Base-by-base conservation (phyloP, 2,113 vertebrate species). In the Crotophaga sulcirostris region DNA sequence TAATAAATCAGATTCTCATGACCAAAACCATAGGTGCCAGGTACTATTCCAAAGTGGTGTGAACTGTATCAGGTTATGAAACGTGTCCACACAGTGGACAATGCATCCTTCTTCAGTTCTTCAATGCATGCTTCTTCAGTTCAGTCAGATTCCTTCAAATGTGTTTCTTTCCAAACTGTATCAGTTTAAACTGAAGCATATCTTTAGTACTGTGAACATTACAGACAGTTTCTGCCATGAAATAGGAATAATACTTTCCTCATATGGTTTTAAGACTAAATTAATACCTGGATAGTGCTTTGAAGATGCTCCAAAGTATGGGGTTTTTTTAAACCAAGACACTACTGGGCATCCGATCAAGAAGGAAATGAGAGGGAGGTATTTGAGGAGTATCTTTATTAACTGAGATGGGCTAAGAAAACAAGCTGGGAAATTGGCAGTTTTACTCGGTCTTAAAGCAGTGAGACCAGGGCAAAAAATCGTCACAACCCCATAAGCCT, bases 1-100 rank as follows among this genome's bases (percentile, higher is more conserved):
- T 25, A 56, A n/a, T 64, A 44, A 85, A 64, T 49, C 9, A 11
- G 31, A 31, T 25, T 36, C 45, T 31, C 5, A 0, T 28, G 67
- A n/a, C 36, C 55, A 69, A 56, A 78, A 3, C 8, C 9, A 2
- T 17, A 51, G 31, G 16, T 63, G 34, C 29, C 29, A 70, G 52
- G 23, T 67, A 3, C 31, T 17, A 2, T 58, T 84, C 81, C 10
- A 1, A 7, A 54, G 59, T 7, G 24, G 19, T 15, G 31, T 36
- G 78, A 81, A 5, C 55, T 21, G 11, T 7, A 3, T 70, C 17
- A 38, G 38, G 34, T 66, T 63, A 7, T 13, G 52, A 20, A 66
- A 36, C 13, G 4, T 11, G 6, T 60, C 44, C 31, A 4, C 8
- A 0, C 8, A 25, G 51, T 20, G 26, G 52, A 7, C 6, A 0